Evolutionary conservation across 1,140 invertebrate genomes (phyloP).

Genomic region (Drosophila pachea): DNA sequence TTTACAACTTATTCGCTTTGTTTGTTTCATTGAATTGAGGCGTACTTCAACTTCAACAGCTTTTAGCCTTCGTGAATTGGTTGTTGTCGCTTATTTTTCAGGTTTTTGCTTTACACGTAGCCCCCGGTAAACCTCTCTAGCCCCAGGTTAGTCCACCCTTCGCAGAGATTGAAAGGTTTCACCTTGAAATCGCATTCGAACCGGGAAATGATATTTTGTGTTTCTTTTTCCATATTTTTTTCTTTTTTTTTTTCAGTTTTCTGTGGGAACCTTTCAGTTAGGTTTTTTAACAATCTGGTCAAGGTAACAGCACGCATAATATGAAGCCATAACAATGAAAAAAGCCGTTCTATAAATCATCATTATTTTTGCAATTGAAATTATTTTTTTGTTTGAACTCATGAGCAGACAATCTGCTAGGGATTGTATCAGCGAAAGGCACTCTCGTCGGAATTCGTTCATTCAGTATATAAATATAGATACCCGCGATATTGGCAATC

Average conservation of each 20-base stretch:
- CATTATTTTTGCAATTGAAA: constrained; percentile 39
- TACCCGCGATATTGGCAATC: too few relatives aligned
- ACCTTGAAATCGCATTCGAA: constrained; percentile 48
- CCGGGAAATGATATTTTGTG: constrained; percentile 54
- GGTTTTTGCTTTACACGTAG: constrained; percentile 12
- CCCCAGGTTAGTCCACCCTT: constrained; percentile 19
- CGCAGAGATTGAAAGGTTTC: constrained; percentile 40
- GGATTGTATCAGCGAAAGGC: background rate
- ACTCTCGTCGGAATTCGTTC: constrained; percentile 36
- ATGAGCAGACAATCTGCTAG: constrained; percentile 4
- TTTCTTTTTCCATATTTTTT: constrained; percentile 20
- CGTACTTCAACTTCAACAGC: constrained; percentile 26
- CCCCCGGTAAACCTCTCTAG: constrained; percentile 20
- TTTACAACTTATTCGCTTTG: constrained; percentile 14
- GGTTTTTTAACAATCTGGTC: constrained; percentile 30
- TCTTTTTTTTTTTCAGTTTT: constrained; percentile 30
- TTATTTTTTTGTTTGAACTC: constrained; percentile 20
- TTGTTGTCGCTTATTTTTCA: constrained; percentile 17
- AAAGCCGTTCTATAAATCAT: constrained; percentile 53
- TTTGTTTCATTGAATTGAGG: constrained; percentile 18
- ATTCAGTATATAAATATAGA: background rate
- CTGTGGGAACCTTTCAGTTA: constrained; percentile 61
- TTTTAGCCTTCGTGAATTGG: constrained; percentile 36
- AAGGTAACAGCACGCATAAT: constrained; percentile 41
- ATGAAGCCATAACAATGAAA: constrained; percentile 15